A percentile compares a stretch with the other conserved stretches of the same genome.
Conservation (phyloP, 2,888 invertebrate genomes). For the Ophion ventricosus region DNA sequence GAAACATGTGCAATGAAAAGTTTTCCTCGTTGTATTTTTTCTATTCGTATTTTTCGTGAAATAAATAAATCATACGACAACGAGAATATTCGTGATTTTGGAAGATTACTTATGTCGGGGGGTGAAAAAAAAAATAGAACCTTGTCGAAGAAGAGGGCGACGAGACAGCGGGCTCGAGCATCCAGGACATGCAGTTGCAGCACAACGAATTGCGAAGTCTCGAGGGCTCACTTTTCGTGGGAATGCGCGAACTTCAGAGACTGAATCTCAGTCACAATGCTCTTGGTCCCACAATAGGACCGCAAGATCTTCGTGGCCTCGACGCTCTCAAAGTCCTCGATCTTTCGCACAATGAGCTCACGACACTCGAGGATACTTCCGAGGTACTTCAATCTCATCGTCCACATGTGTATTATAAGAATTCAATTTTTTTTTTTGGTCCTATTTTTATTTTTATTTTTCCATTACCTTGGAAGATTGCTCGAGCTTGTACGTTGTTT, state of each 20-base stretch:
- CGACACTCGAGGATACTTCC: slow-evolving; percentile 91
- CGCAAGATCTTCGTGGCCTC: slow-evolving; percentile 91
- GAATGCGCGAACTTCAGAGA: slow-evolving; percentile 89
- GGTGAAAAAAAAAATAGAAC: slow-evolving; percentile 84
- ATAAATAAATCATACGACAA: neutral
- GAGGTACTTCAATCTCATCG: slow-evolving; percentile 85
- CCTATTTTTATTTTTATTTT: neutral
- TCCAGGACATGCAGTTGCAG: slow-evolving; percentile 89
- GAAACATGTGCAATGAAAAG: too few species aligned
- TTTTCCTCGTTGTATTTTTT: neutral
- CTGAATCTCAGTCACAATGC: slow-evolving; percentile 91
- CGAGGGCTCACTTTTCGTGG: slow-evolving; percentile 89
- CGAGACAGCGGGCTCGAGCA: slow-evolving; percentile 84
- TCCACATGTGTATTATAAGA: neutral
- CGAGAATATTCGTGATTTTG: neutral
- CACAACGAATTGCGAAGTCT: slow-evolving; percentile 89
- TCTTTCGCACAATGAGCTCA: slow-evolving; percentile 90
- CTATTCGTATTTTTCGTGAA: neutral
- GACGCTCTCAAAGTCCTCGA: slow-evolving; percentile 90
- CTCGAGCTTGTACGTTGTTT: neutral
- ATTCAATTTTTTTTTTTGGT: neutral
- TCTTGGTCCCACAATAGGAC: slow-evolving; percentile 88
- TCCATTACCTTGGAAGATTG: neutral
- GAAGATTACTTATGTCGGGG: neutral
- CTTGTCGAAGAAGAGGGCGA: slow-evolving; percentile 89